phyloP scores from a whole-genome alignment of 2,113 vertebrate species.

The Atlantisia rogersi region DNA sequence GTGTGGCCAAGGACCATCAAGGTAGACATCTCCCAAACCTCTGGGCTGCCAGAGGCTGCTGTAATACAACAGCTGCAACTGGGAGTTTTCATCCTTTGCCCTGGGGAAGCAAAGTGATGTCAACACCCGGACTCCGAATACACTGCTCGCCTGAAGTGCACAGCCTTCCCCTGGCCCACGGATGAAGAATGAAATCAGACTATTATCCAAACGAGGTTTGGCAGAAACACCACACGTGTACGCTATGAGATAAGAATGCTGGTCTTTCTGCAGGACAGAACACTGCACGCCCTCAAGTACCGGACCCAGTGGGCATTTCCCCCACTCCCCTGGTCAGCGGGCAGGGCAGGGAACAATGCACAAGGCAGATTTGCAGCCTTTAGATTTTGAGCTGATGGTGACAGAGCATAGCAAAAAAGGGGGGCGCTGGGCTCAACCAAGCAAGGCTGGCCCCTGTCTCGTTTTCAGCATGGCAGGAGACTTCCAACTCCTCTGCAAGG shows the following conservation, averaged over 20 bases:
- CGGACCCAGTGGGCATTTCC: neutral
- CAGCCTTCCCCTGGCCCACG: neutral
- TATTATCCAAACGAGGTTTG: neutral
- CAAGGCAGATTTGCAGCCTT: neutral
- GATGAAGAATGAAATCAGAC: neutral
- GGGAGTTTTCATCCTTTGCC: neutral
- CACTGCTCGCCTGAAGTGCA: accelerated
- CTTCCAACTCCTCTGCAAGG: neutral
- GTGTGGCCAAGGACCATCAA: neutral
- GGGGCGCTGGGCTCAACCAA: neutral
- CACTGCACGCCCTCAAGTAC: neutral
- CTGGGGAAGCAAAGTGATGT: neutral
- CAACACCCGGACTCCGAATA: neutral
- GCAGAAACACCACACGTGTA: neutral
- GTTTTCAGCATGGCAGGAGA: neutral
- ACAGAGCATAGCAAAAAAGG: neutral
- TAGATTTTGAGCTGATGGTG: neutral
- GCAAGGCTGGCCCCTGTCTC: neutral
- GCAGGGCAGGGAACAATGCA: neutral
- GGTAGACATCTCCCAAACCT: neutral
- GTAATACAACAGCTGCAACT: neutral
- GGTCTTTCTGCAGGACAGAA: neutral
- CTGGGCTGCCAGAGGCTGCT: neutral
- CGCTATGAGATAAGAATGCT: neutral
- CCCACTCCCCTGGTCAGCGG: neutral